phyloP scores from a whole-genome alignment of 2,797 vertebrate species.

The Phyllotis vaccarum region DNA sequence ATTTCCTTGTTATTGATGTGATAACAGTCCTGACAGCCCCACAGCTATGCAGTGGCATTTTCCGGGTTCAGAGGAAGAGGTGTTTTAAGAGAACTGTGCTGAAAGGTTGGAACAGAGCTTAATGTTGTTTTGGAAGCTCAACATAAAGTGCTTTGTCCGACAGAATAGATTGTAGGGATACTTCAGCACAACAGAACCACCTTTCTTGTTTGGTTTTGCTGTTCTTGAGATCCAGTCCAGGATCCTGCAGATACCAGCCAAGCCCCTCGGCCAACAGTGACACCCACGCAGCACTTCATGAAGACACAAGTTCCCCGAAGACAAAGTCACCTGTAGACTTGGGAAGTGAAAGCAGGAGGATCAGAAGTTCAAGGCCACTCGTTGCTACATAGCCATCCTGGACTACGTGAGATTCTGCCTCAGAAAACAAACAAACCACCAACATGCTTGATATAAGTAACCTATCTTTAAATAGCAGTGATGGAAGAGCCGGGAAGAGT shows the following conservation, averaged over 20 bases:
- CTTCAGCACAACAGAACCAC: background rate
- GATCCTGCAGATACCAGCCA: too few relatives aligned
- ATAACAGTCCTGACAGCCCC: slow-evolving; percentile 5
- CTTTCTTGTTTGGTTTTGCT: background rate
- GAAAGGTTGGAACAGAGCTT: slow-evolving; percentile 60
- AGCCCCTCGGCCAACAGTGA: background rate
- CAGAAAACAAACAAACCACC: background rate
- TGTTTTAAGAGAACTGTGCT: slow-evolving; percentile 44
- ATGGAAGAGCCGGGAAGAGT: background rate
- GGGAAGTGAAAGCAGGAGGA: background rate
- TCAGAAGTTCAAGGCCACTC: background rate
- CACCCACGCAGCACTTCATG: background rate
- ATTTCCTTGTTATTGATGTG: slow-evolving; percentile 34
- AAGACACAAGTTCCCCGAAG: background rate
- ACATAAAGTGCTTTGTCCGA: slow-evolving; percentile 53
- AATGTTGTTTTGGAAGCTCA: slow-evolving; percentile 55
- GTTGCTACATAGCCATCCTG: background rate
- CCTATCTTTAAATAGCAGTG: background rate
- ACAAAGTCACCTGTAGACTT: background rate
- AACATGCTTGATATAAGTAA: background rate
- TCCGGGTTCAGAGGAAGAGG: slow-evolving; percentile 27
- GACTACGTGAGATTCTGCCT: background rate
- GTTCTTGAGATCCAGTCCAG: background rate
- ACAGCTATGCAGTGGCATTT: slow-evolving; percentile 14
- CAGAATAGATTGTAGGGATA: background rate